These are phyloP conservation scores for Tetheella fluctuosa DNA, from an alignment of 2,888 invertebrate species.

Conservation along the genomic window DNA sequence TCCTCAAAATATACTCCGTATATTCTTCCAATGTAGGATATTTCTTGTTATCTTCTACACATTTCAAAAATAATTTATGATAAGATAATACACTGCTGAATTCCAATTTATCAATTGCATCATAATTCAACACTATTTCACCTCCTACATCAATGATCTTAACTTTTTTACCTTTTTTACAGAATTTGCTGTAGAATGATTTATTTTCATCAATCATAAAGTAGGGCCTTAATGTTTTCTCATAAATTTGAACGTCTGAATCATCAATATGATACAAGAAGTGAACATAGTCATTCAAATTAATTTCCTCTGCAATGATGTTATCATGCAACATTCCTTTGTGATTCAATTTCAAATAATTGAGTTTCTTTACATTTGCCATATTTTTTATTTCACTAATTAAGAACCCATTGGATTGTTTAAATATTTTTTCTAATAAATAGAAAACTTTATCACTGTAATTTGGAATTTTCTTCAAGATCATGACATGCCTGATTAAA, in stretches of 20 bases:
- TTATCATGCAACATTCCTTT: constrained; percentile 37
- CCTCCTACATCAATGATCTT: constrained; percentile 28
- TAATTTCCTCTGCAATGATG: constrained; percentile 31
- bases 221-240: constrained; percentile 42
- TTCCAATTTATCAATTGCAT: constrained; percentile 31
- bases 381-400: constrained; percentile 43
- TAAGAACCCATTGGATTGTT: constrained; percentile 41
- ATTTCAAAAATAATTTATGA: neutral
- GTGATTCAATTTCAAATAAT: constrained; percentile 45
- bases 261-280: constrained; percentile 31
- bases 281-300: constrained; percentile 42
- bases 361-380: constrained; percentile 41
- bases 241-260: constrained; percentile 28
- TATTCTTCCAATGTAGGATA: neutral
- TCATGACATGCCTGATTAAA: constrained; percentile 40
- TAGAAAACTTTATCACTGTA: constrained; percentile 38
- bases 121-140: constrained; percentile 29
- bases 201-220: constrained; percentile 37
- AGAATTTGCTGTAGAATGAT: constrained; percentile 42
- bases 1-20: neutral
- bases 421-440: constrained; percentile 44
- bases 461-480: constrained; percentile 40
- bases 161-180: constrained; percentile 31
- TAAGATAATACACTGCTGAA: constrained; percentile 32
- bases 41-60: neutral